These are phyloP conservation scores for Numenius phaeopus DNA, from an alignment of 2,797 vertebrate species.

Conservation along the genomic window DNA sequence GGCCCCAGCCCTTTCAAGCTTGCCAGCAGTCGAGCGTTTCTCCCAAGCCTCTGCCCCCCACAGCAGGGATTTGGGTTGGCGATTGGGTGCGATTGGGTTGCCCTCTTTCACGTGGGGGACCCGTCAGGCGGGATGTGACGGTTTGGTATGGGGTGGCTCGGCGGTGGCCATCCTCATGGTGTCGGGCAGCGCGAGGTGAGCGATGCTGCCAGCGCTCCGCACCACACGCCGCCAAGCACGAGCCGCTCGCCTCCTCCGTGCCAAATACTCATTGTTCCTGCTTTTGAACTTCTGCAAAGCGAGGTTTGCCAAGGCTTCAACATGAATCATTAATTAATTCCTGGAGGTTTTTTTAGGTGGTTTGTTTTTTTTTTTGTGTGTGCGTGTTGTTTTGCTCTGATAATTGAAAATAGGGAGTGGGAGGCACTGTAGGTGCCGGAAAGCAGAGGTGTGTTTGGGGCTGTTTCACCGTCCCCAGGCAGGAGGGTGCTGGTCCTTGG, in stretches of 20 bases:
- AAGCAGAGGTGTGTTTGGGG: background rate
- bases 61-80: background rate
- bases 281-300: slow-evolving; percentile 52
- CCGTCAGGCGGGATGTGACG: background rate
- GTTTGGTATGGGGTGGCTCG: background rate
- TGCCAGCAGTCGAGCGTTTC: background rate
- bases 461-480: background rate
- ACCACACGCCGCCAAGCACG: background rate
- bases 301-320: slow-evolving; percentile 50
- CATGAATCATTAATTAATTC: slow-evolving; percentile 72
- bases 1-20: background rate
- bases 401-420: background rate
- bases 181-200: background rate
- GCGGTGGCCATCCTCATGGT: background rate
- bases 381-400: slow-evolving; percentile 11
- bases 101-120: background rate
- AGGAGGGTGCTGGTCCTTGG: background rate
- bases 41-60: background rate
- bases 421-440: background rate
- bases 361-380: background rate
- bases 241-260: slow-evolving; percentile 8
- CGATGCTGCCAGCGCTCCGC: background rate
- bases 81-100: background rate
- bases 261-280: slow-evolving; percentile 63
- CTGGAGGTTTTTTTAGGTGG: background rate